Conservation (phyloP, 2,113 vertebrate species). For the Pardalotus punctatus region DNA sequence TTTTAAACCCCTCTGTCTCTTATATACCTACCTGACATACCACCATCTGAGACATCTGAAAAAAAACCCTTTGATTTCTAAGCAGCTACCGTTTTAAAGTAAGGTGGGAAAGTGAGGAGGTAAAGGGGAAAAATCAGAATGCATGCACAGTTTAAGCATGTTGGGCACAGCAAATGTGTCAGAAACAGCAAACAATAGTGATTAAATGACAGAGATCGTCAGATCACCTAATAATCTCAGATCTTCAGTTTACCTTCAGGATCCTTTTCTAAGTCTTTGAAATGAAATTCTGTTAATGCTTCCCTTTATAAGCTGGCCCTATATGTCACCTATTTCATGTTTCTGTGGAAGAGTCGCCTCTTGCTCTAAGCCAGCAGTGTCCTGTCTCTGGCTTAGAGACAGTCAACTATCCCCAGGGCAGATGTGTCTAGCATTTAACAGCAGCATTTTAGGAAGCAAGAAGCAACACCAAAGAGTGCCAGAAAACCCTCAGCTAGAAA, state of each 20-base stretch:
- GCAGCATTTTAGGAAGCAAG: slow-evolving; percentile 3
- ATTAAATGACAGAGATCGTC: background rate
- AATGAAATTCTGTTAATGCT: background rate
- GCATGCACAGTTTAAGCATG: background rate
- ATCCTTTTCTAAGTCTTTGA: background rate
- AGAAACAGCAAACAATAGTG: background rate
- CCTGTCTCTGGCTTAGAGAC: background rate
- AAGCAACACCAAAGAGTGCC: background rate
- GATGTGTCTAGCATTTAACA: background rate
- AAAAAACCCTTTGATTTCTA: background rate
- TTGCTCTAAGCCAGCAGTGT: background rate
- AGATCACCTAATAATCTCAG: background rate
- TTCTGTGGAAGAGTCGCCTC: background rate
- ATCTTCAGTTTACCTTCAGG: background rate
- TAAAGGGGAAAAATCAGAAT: background rate
- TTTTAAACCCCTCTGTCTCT: background rate
- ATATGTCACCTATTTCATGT: background rate
- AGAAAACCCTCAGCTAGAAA: background rate
- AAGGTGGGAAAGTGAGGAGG: background rate
- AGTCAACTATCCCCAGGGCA: background rate
- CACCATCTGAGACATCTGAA: background rate
- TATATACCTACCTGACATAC: background rate
- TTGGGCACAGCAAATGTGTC: background rate
- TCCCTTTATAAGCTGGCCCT: background rate
- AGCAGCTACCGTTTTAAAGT: background rate